phyloP scores from a whole-genome alignment of 2,797 vertebrate genomes.

The Thamnophis elegans region DNA sequence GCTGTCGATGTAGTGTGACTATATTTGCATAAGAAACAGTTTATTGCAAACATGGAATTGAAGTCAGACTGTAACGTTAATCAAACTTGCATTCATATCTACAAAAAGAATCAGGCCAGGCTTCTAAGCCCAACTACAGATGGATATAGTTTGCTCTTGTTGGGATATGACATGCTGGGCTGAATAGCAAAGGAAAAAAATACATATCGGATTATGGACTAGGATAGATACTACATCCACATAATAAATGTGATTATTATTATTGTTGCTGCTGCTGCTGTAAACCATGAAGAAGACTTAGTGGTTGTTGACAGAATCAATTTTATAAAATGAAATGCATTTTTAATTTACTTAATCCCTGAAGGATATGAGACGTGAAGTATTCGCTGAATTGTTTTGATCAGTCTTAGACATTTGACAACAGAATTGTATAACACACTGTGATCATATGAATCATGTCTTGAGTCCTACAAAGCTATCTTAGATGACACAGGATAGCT shows the following conservation, averaged over 20 bases:
- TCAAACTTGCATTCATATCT: not conserved
- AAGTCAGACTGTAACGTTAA: not conserved
- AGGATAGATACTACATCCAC: not conserved
- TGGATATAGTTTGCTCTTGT: not conserved
- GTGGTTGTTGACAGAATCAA: not conserved
- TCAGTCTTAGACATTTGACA: not conserved
- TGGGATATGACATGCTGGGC: not conserved
- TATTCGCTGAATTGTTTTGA: not conserved
- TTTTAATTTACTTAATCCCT: not conserved
- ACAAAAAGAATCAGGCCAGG: not conserved
- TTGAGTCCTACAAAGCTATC: not conserved
- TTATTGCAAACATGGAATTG: conserved; percentile 2
- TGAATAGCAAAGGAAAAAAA: not conserved
- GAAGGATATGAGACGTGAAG: not conserved
- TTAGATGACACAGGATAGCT: not conserved
- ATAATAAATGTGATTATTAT: not conserved
- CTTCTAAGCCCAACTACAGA: not conserved
- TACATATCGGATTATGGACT: not conserved
- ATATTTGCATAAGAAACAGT: conserved; percentile 8
- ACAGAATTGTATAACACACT: not conserved
- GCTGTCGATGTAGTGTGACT: not conserved
- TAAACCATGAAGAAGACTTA: not conserved
- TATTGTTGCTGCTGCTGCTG: not conserved
- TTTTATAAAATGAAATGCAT: not conserved
- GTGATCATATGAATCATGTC: not conserved